Evolutionary conservation across 2,888 invertebrate genomes (phyloP).

Genomic region (Andrena bicolor): DNA sequence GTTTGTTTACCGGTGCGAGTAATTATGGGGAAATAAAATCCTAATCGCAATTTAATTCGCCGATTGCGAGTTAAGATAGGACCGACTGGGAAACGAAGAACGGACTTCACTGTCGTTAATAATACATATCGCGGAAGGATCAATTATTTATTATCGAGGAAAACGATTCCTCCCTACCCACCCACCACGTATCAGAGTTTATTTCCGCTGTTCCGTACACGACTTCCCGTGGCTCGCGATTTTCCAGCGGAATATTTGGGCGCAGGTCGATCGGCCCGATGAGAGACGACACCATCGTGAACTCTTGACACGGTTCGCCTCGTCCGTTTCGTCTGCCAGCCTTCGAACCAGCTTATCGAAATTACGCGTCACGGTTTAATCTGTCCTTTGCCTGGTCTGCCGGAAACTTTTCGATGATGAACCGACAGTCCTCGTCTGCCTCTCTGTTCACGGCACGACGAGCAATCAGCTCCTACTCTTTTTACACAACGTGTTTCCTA

Average conservation of each 20-base stretch:
- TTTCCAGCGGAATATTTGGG: slow-evolving; percentile 6
- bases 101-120: neutral
- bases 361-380: slow-evolving; percentile 1
- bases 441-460: neutral
- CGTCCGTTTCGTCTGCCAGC: neutral
- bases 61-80: too few relatives aligned
- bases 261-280: slow-evolving; percentile 8
- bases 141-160: neutral
- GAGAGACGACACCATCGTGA: neutral
- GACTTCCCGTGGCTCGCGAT: neutral
- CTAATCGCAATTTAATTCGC: too few relatives aligned
- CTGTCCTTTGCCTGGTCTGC: neutral
- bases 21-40: too few relatives aligned
- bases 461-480: too few relatives aligned
- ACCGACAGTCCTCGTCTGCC: neutral
- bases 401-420: neutral
- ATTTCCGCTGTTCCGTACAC: neutral
- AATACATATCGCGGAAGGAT: neutral
- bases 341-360: slow-evolving; percentile 17
- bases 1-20: too few relatives aligned
- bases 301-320: slow-evolving; percentile 11
- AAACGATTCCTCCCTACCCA: neutral
- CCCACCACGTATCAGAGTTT: neutral
- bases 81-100: neutral
- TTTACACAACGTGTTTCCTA: too few relatives aligned